Percentiles rank a stretch among this genome's conserved stretches.
Evolutionary conservation across 1,140 invertebrate genomes (phyloP).

Genomic region (Brachionus koreanus): DNA sequence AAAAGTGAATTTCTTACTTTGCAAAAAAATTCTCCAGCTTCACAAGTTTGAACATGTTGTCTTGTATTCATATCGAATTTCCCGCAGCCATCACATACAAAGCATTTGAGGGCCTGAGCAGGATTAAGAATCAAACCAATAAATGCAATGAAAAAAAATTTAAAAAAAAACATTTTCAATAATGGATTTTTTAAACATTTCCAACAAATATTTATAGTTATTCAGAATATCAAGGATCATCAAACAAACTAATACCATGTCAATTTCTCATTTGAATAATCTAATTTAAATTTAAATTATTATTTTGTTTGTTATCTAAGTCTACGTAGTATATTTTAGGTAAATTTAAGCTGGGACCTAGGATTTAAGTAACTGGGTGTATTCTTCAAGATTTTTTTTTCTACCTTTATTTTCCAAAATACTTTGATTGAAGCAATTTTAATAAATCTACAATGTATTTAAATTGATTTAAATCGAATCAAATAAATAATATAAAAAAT

Average conservation of each 20-base stretch:
- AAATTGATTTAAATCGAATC: too few species aligned
- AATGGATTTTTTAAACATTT: neutral
- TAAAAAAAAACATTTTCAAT: neutral
- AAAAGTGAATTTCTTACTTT: neutral
- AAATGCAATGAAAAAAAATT: neutral
- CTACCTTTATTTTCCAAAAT: neutral
- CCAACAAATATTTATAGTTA: neutral
- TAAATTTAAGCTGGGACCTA: neutral
- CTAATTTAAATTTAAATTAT: neutral
- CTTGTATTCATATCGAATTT: slow-evolving; percentile 8
- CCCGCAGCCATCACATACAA: neutral
- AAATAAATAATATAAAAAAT: too few species aligned
- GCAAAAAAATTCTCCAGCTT: neutral
- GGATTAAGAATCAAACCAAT: neutral
- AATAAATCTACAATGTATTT: too few species aligned
- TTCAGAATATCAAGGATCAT: neutral
- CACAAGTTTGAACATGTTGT: neutral
- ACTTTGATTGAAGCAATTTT: too few species aligned
- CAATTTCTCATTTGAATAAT: neutral
- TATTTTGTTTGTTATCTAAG: neutral
- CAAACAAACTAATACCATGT: neutral
- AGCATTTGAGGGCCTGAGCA: neutral
- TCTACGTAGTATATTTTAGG: neutral
- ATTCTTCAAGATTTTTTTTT: too few species aligned
- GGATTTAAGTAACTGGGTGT: neutral